Conservation (phyloP, 2,797 vertebrate genomes). For the Zenarchopterus dispar region DNA sequence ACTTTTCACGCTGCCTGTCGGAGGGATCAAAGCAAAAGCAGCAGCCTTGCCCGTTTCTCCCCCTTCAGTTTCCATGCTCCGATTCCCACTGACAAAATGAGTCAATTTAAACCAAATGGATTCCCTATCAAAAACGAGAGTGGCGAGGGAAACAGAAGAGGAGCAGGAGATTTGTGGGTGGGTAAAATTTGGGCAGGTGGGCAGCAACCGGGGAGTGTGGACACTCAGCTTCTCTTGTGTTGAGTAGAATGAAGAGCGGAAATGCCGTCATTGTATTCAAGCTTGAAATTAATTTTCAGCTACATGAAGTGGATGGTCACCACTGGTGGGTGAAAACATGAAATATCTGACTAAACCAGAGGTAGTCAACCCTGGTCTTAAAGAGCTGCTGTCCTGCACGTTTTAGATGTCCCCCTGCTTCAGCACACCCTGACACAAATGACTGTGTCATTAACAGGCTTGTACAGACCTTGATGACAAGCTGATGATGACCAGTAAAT, state of each 20-base stretch:
- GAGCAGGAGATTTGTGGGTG: slow-evolving; percentile 49
- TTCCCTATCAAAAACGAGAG: slow-evolving; percentile 68
- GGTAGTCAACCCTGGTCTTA: too few species aligned
- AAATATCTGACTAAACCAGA: background rate
- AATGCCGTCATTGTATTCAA: slow-evolving; percentile 21
- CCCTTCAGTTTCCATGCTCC: slow-evolving; percentile 60
- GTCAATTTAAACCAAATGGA: slow-evolving; percentile 80
- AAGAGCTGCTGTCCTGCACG: too few species aligned
- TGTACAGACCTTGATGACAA: too few species aligned
- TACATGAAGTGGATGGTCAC: slow-evolving; percentile 9
- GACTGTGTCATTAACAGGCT: too few species aligned
- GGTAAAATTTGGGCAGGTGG: slow-evolving; percentile 57
- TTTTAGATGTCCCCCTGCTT: too few species aligned
- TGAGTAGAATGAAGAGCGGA: slow-evolving; percentile 27
- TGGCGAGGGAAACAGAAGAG: slow-evolving; percentile 43
- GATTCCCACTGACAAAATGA: slow-evolving; percentile 79
- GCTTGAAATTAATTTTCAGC: slow-evolving; percentile 19
- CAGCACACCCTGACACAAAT: too few species aligned
- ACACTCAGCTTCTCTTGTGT: slow-evolving; percentile 36
- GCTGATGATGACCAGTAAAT: too few species aligned
- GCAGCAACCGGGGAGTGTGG: slow-evolving; percentile 36
- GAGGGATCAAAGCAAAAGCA: slow-evolving; percentile 76
- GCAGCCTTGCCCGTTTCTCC: slow-evolving; percentile 60
- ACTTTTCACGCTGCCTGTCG: slow-evolving; percentile 78
- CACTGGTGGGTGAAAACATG: slow-evolving; percentile 1